These are phyloP conservation scores for Brachionus paranguensis DNA, from an alignment of 1,140 invertebrate genomes.

Conservation along the genomic window DNA sequence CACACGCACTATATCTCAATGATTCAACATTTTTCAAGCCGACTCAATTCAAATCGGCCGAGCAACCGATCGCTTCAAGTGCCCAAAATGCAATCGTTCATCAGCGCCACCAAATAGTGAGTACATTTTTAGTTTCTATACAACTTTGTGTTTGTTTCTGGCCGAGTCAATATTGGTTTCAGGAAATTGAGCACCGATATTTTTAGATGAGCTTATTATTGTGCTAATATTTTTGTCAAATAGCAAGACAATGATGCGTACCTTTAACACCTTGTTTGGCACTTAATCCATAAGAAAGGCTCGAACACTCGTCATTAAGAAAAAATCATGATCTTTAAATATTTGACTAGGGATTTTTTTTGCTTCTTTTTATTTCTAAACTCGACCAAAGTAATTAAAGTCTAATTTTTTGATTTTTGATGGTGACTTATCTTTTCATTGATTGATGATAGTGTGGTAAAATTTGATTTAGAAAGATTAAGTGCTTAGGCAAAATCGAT, in stretches of 20 bases:
- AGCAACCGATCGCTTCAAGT: neutral
- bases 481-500: neutral
- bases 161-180: neutral
- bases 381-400: neutral
- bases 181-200: constrained; percentile 32
- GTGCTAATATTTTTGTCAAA: constrained; percentile 10
- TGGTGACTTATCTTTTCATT: constrained; percentile 12
- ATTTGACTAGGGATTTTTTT: constrained; percentile 18
- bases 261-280: constrained; percentile 7
- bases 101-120: neutral
- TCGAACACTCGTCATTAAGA: constrained; percentile 16
- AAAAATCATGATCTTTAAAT: constrained; percentile 32
- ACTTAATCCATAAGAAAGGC: neutral
- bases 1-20: neutral
- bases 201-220: constrained; percentile 13
- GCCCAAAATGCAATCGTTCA: neutral
- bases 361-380: neutral
- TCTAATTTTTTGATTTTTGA: constrained; percentile 1
- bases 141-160: neutral
- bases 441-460: neutral
- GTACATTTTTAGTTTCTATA: neutral
- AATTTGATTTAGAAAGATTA: constrained; percentile 33
- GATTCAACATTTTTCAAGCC: neutral
- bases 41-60: neutral
- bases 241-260: constrained; percentile 8